Conservation (phyloP, 2,888 invertebrate genomes). For the Brachyopa scutellaris region DNA sequence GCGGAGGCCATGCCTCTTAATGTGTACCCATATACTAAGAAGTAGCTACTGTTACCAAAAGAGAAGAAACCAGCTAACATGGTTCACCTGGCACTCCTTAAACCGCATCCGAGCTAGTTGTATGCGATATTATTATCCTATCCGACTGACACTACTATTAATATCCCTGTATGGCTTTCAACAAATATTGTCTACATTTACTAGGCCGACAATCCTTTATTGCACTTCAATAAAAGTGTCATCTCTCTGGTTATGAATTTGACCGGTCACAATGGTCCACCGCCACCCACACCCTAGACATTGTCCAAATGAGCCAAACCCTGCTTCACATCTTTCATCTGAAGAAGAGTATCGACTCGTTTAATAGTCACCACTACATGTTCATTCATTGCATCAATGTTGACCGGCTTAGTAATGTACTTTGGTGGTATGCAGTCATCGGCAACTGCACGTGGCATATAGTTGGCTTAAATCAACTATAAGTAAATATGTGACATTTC, state of each 20-base stretch:
- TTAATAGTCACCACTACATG: conserved; percentile 83
- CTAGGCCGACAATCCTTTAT: too few species aligned
- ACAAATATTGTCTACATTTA: too few species aligned
- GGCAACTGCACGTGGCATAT: conserved; percentile 95
- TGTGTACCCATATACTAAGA: too few species aligned
- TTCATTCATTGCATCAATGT: conserved; percentile 82
- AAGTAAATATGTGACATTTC: conserved; percentile 91
- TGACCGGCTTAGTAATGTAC: conserved; percentile 88
- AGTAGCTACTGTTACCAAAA: too few species aligned
- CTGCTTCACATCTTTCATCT: conserved; percentile 94
- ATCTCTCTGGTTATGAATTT: conserved; percentile 94
- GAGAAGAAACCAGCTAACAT: too few species aligned
- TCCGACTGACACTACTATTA: too few species aligned
- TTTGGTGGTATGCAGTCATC: conserved; percentile 96
- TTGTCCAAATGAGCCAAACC: conserved; percentile 94
- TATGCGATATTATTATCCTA: too few species aligned
- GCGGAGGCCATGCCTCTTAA: too few species aligned
- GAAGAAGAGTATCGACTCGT: conserved; percentile 83
- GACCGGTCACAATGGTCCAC: conserved; percentile 94
- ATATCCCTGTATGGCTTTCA: too few species aligned
- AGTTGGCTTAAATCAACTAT: conserved; percentile 87
- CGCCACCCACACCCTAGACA: conserved; percentile 97
- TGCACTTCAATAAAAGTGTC: conserved; percentile 90
- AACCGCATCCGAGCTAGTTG: too few species aligned
- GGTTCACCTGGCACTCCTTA: too few species aligned